These are phyloP conservation scores for Oligia latruncula DNA, from an alignment of 2,888 invertebrate species.

Conservation along the genomic window DNA sequence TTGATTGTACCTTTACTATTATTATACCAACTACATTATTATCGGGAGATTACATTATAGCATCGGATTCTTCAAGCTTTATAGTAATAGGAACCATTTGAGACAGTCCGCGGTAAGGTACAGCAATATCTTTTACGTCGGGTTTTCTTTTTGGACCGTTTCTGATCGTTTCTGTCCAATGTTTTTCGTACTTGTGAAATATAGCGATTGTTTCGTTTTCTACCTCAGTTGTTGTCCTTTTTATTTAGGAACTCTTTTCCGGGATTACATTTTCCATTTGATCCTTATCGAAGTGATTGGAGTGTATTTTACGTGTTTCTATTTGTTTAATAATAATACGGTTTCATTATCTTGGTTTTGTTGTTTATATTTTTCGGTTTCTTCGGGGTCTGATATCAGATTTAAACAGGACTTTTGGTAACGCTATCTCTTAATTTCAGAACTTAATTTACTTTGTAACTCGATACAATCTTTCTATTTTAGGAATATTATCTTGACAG, in stretches of 20 bases:
- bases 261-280: slow-evolving; percentile 57
- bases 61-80: slow-evolving; percentile 26
- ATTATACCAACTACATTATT: slow-evolving; percentile 55
- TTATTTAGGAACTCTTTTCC: slow-evolving; percentile 45
- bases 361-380: slow-evolving; percentile 15
- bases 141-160: slow-evolving; percentile 31
- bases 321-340: slow-evolving; percentile 34
- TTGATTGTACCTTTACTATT: slow-evolving; percentile 50
- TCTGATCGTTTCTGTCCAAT: slow-evolving; percentile 51
- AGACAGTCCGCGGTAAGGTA: slow-evolving; percentile 27
- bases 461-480: slow-evolving; percentile 23
- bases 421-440: slow-evolving; percentile 15
- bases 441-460: slow-evolving; percentile 34
- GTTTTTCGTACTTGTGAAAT: slow-evolving; percentile 73
- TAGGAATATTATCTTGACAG: slow-evolving; percentile 41
- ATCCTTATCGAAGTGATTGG: slow-evolving; percentile 60
- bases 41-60: slow-evolving; percentile 37
- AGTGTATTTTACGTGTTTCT: slow-evolving; percentile 44
- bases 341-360: slow-evolving; percentile 14
- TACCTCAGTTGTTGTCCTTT: slow-evolving; percentile 54
- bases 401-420: slow-evolving; percentile 17
- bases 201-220: slow-evolving; percentile 73
- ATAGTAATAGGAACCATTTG: slow-evolving; percentile 40
- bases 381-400: slow-evolving; percentile 1
- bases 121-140: slow-evolving; percentile 34